phyloP scores from a whole-genome alignment of 1,140 invertebrate genomes.

The Sinella curviseta region DNA sequence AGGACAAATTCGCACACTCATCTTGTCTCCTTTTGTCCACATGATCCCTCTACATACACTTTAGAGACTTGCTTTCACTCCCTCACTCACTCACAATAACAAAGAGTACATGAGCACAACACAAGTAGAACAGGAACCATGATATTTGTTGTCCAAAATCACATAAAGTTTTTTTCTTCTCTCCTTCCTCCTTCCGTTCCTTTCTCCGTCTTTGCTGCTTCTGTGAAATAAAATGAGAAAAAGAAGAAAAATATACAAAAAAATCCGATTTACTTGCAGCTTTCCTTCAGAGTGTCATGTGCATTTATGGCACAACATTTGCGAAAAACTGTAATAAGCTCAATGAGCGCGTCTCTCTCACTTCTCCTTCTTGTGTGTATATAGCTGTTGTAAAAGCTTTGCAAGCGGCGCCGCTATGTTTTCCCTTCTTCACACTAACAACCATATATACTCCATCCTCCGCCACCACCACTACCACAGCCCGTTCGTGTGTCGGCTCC shows the following conservation, averaged over 20 bases:
- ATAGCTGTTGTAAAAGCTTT: background rate
- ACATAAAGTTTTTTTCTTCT: no score
- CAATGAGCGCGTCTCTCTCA: background rate
- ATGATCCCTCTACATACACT: background rate
- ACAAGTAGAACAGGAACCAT: background rate
- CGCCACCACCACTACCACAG: background rate
- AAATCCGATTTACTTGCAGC: no score
- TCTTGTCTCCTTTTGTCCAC: background rate
- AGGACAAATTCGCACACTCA: background rate
- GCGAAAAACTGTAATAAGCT: background rate
- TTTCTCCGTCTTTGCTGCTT: background rate
- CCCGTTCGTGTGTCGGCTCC: background rate
- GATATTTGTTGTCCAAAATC: no score
- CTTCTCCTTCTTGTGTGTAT: background rate
- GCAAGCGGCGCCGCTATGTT: background rate
- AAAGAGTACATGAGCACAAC: background rate
- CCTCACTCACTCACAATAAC: background rate
- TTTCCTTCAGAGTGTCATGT: background rate
- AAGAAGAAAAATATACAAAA: background rate
- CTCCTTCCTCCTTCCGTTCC: no score
- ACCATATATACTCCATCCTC: background rate
- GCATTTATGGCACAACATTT: background rate
- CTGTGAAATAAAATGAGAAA: background rate
- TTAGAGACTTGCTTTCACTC: background rate
- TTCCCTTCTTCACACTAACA: background rate